These are phyloP conservation scores for Monochamus alternatus DNA, from an alignment of 2,888 invertebrate genomes.

Conservation along the genomic window DNA sequence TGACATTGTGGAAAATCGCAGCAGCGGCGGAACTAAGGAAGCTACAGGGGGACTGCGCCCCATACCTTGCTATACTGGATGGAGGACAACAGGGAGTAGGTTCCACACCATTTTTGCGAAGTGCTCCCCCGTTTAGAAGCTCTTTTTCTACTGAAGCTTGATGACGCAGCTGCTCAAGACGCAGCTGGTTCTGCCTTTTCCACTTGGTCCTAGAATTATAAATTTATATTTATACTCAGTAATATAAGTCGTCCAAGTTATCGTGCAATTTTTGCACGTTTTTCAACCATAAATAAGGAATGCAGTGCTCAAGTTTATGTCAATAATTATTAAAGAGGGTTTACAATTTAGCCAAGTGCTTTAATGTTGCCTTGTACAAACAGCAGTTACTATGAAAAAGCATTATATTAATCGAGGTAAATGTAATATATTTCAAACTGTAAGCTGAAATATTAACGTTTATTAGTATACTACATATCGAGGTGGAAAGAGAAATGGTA, in stretches of 20 bases:
- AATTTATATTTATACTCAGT: neutral
- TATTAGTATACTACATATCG: no score
- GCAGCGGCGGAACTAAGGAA: conserved; percentile 82
- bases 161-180: conserved; percentile 88
- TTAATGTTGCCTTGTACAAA: no score
- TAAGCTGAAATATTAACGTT: no score
- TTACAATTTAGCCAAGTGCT: no score
- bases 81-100: conserved; percentile 67
- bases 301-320: no score
- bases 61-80: conserved; percentile 61
- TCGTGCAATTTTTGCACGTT: neutral
- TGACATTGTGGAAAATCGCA: conserved; percentile 82
- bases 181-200: conserved; percentile 91
- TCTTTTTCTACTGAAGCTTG: conserved; percentile 87
- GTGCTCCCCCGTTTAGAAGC: conserved; percentile 67
- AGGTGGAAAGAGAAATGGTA: no score
- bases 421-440: no score
- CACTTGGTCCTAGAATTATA: conserved; percentile 84
- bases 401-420: no score
- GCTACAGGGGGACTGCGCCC: conserved; percentile 73
- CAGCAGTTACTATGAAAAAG: no score
- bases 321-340: no score
- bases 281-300: neutral
- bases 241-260: neutral
- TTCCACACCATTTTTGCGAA: conserved; percentile 57